These are phyloP conservation scores for Nannoperca obscura DNA, from an alignment of 2,797 vertebrate species.

Conservation along the genomic window DNA sequence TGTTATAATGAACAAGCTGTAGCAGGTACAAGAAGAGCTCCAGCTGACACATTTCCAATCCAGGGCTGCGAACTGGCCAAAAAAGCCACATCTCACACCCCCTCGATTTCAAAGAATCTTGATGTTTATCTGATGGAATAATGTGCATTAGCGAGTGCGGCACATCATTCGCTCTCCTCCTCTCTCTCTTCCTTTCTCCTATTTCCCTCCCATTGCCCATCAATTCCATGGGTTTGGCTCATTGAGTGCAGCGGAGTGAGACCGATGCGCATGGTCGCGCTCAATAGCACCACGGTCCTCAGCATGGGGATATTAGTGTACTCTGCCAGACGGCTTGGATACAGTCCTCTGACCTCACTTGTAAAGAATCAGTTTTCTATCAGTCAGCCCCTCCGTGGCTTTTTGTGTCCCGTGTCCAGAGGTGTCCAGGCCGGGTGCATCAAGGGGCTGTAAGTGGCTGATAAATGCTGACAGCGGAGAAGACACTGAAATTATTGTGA, in stretches of 20 bases:
- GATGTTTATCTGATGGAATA: slow-evolving; percentile 72
- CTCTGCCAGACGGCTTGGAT: slow-evolving; percentile 76
- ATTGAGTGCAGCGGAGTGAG: slow-evolving; percentile 73
- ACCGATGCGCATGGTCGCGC: slow-evolving; percentile 79
- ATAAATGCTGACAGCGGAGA: slow-evolving; percentile 62
- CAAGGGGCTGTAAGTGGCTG: slow-evolving; percentile 44
- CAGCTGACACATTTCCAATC: slow-evolving; percentile 37
- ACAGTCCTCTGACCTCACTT: slow-evolving; percentile 80
- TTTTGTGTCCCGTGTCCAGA: slow-evolving; percentile 52
- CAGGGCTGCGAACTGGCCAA: slow-evolving; percentile 26
- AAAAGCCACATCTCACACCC: slow-evolving; percentile 28
- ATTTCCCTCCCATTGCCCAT: slow-evolving; percentile 72
- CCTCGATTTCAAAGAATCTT: slow-evolving; percentile 55
- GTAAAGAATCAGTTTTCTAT: slow-evolving; percentile 79
- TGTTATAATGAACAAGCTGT: slow-evolving; percentile 44
- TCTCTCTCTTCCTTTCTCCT: slow-evolving; percentile 44
- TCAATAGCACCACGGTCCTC: slow-evolving; percentile 75
- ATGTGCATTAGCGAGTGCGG: slow-evolving; percentile 60
- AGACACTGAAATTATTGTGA: slow-evolving; percentile 52
- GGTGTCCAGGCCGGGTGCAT: slow-evolving; percentile 45
- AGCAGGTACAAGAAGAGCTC: slow-evolving; percentile 38
- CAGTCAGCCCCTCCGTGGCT: slow-evolving; percentile 63
- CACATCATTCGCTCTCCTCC: slow-evolving; percentile 56
- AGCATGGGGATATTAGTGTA: slow-evolving; percentile 81
- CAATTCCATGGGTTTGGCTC: slow-evolving; percentile 75